Percentiles rank a stretch among this genome's conserved stretches.
Conservation (phyloP, 1,140 invertebrate species). For the Triops cancriformis region DNA sequence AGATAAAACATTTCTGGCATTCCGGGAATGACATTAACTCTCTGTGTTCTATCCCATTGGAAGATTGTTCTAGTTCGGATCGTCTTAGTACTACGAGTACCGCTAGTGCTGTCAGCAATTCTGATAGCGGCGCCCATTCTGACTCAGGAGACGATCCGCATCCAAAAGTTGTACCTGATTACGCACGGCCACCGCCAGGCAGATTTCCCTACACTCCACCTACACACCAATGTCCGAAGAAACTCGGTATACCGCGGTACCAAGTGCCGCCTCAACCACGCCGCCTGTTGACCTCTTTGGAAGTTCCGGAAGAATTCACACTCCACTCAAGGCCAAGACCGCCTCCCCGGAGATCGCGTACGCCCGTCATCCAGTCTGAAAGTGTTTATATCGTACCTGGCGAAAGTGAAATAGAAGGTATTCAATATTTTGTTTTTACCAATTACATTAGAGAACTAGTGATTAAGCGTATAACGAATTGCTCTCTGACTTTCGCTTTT, state of each 20-base stretch:
- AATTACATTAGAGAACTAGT: too few species aligned
- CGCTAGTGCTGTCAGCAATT: constrained; percentile 68
- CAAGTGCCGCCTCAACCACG: background rate
- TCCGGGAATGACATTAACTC: background rate
- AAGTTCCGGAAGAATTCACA: background rate
- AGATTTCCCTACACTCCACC: background rate
- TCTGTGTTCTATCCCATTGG: constrained; percentile 20
- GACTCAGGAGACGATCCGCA: constrained; percentile 56
- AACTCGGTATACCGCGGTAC: background rate
- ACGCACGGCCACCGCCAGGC: background rate
- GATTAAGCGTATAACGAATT: too few species aligned
- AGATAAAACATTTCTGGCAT: background rate
- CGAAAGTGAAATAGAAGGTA: too few species aligned
- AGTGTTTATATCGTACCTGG: too few species aligned
- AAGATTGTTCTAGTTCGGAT: constrained; percentile 65
- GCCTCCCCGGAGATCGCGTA: too few species aligned
- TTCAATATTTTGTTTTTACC: too few species aligned
- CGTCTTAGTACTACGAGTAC: constrained; percentile 64
- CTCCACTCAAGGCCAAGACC: background rate
- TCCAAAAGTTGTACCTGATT: background rate
- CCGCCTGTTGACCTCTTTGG: background rate
- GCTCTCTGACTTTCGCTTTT: too few species aligned
- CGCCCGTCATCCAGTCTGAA: too few species aligned
- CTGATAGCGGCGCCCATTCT: constrained; percentile 73
- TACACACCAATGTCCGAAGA: background rate